A percentile compares a stretch with the other conserved stretches of the same genome.
phyloP scores from a whole-genome alignment of 2,113 vertebrate genomes.

The Dromaius novaehollandiae region DNA sequence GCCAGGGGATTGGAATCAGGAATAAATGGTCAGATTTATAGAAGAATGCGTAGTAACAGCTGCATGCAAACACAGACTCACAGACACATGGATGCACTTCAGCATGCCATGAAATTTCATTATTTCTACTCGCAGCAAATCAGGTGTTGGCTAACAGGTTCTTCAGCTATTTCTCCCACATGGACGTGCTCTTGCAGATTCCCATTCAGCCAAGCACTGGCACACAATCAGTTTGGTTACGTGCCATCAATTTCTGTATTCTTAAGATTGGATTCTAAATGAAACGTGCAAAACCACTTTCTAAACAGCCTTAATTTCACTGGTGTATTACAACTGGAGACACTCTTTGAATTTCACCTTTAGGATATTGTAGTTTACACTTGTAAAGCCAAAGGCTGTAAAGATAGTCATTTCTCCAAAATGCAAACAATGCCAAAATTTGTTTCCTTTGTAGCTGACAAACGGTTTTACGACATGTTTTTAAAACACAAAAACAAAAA shows the following conservation, averaged over 20 bases:
- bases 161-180: background rate
- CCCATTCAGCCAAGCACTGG: background rate
- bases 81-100: background rate
- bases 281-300: background rate
- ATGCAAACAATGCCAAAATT: background rate
- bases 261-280: background rate
- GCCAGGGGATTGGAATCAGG: background rate
- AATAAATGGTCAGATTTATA: background rate
- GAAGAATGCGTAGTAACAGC: background rate
- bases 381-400: background rate
- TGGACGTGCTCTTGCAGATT: background rate
- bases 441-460: background rate
- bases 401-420: background rate
- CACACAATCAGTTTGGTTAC: background rate
- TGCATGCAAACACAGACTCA: background rate
- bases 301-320: background rate
- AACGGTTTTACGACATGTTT: background rate
- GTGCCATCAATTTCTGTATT: background rate
- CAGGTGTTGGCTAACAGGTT: background rate
- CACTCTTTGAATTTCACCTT: background rate
- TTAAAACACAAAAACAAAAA: background rate
- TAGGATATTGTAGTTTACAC: background rate
- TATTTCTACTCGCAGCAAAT: background rate
- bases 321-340: background rate
- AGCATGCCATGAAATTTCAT: background rate